Percentiles rank a stretch among this genome's conserved stretches.
phyloP scores from a whole-genome alignment of 2,113 vertebrate genomes.

The Telmatochromis sp. region DNA sequence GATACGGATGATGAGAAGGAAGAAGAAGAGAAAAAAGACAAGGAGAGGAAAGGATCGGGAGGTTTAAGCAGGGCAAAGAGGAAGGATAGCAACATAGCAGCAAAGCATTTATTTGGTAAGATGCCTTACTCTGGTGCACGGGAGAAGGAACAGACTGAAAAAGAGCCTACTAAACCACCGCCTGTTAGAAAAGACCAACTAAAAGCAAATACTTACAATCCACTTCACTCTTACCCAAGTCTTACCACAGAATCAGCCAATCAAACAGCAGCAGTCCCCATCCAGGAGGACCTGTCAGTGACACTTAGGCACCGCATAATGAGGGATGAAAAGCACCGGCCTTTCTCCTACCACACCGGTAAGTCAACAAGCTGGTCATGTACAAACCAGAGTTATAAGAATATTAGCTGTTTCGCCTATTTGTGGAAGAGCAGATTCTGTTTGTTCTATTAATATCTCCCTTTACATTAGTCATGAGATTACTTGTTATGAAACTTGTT shows the following conservation, averaged over 20 bases:
- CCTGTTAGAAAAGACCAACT: conserved; percentile 14
- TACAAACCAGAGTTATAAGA: neutral
- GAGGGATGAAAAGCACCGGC: conserved; percentile 49
- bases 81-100: neutral
- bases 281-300: conserved; percentile 43
- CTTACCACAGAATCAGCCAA: conserved; percentile 65
- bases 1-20: conserved; percentile 72
- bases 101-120: conserved; percentile 10
- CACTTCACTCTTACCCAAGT: conserved; percentile 9
- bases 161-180: conserved; percentile 15
- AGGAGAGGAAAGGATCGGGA: conserved; percentile 16
- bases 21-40: neutral
- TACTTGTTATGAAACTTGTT: neutral
- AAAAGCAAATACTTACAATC: conserved; percentile 22
- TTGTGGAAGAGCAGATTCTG: neutral
- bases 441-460: neutral
- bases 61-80: neutral
- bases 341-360: conserved; percentile 85
- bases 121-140: conserved; percentile 62
- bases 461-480: neutral
- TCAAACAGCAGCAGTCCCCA: conserved; percentile 54
- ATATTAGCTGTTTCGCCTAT: neutral
- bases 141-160: conserved; percentile 62
- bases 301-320: neutral
- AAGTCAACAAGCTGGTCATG: conserved; percentile 31